Evolutionary conservation across 2,797 vertebrate genomes (phyloP), one percentile per base, ranked within the genome.

Genomic region (Pseudochirops corinnae): DNA sequence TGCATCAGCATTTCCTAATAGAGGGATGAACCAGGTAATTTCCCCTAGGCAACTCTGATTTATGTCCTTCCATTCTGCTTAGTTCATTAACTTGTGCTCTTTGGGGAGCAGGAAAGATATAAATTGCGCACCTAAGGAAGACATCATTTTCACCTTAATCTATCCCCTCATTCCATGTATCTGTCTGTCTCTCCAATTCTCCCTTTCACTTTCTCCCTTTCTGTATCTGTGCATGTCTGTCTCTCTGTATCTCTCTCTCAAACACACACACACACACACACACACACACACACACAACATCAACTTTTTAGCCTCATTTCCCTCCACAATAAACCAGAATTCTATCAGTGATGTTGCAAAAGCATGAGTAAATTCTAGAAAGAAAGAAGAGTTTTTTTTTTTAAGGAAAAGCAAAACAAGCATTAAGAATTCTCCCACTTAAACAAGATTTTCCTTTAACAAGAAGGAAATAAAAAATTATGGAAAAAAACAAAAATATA

Each of bases 61-160:
- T 98, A 97, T 96, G 94, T 55, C 95, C 95, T 97, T 95, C 94
- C 95, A 95, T 97, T 98, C 96, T 93, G 96, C 97, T 98, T 97
- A 97, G 95, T 94, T 95, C 95, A 95, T 98, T 98, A 98, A 96
- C 96, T 97, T 95, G 93, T 29, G 67, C 93, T 97, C 97, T 97
- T 95, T 91, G 95, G 96, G 96, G 97, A 97, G 93, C 95, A 29
- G 55, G 91, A 94, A 95, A 93, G 94, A 97, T 94, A 97, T 96
- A 97, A 97, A 98, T 98, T 97, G 97, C 93, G 95, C 96, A 97
- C 94, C 97, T 95, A 92, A 93, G 93, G 94, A 97, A 97, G 97
- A 82, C 95, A 92, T 95, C 93, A 95, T 97, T 97, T 97, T 94
- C 90, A 95, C 94, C 94, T 93, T 96, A 96, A 98, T 97, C 95